These are phyloP conservation scores for Ceyx erithaca DNA, from an alignment of 2,797 vertebrate species.

Conservation along the genomic window DNA sequence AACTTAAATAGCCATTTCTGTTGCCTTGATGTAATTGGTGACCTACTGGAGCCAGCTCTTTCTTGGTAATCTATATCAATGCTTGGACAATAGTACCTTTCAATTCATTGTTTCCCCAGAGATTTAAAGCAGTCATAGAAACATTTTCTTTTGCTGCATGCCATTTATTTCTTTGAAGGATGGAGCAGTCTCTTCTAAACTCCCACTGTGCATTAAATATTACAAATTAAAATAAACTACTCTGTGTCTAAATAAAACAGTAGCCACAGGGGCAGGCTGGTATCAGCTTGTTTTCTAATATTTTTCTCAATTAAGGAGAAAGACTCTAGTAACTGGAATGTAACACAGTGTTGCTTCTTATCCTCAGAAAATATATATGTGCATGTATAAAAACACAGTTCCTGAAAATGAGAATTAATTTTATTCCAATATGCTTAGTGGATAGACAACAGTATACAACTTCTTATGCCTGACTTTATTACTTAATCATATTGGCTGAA, in stretches of 20 bases:
- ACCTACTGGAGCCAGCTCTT: slow-evolving; percentile 54
- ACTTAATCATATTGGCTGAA: slow-evolving; percentile 14
- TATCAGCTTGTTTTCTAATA: slow-evolving; percentile 48
- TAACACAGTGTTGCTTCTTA: not conserved
- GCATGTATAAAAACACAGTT: not conserved
- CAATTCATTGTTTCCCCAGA: slow-evolving; percentile 61
- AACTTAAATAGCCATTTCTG: slow-evolving; percentile 54
- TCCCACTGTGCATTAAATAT: slow-evolving; percentile 51
- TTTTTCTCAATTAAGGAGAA: slow-evolving; percentile 57
- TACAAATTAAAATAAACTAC: slow-evolving; percentile 69
- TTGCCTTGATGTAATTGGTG: slow-evolving; percentile 60
- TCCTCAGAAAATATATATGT: not conserved
- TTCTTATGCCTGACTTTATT: slow-evolving; percentile 34
- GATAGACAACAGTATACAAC: not conserved
- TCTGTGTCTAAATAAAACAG: slow-evolving; percentile 24
- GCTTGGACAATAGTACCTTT: slow-evolving; percentile 7
- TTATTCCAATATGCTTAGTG: not conserved
- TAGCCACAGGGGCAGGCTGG: not conserved
- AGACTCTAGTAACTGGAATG: not conserved
- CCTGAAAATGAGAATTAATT: slow-evolving; percentile 49
- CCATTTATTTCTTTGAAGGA: slow-evolving; percentile 54
- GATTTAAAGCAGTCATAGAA: slow-evolving; percentile 66
- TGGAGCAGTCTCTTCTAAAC: slow-evolving; percentile 21
- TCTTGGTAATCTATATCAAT: slow-evolving; percentile 50
- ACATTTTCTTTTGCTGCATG: slow-evolving; percentile 27